phyloP scores from a whole-genome alignment of 2,797 vertebrate species.

The Ctenochaetus hawaiiensis region DNA sequence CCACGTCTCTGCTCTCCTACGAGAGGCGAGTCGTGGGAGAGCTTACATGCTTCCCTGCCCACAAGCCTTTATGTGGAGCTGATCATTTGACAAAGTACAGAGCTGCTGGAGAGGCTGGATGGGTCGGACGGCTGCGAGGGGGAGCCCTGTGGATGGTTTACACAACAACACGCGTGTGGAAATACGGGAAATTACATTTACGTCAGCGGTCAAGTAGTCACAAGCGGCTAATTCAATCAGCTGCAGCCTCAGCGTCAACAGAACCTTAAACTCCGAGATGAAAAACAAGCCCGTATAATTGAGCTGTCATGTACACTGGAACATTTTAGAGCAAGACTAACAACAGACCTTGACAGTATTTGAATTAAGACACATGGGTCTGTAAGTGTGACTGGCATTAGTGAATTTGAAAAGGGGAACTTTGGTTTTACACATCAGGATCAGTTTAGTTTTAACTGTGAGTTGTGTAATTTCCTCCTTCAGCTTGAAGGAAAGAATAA shows the following conservation, averaged over 20 bases:
- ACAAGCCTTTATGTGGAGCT: constrained; percentile 59
- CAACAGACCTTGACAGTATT: constrained; percentile 10
- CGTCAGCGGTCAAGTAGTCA: constrained; percentile 48
- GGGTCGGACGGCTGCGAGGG: not conserved
- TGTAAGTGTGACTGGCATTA: not conserved
- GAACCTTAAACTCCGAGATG: constrained; percentile 22
- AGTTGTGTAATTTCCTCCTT: not conserved
- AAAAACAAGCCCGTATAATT: constrained; percentile 51
- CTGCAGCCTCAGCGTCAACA: constrained; percentile 17
- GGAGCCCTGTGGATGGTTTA: constrained; percentile 44
- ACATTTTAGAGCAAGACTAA: constrained; percentile 21
- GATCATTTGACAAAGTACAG: constrained; percentile 64
- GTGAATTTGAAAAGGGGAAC: constrained; percentile 6
- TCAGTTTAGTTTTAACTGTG: not conserved
- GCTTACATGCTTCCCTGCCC: constrained; percentile 70
- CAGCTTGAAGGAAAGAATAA: not conserved
- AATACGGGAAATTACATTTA: constrained; percentile 56
- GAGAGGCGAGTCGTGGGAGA: constrained; percentile 60
- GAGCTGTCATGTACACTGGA: constrained; percentile 52
- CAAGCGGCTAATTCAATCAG: constrained; percentile 62
- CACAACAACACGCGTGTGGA: constrained; percentile 49
- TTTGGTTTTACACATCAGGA: not conserved
- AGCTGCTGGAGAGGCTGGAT: constrained; percentile 36
- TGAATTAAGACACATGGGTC: constrained; percentile 12
- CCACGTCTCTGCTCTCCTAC: constrained; percentile 4